Base-by-base conservation (phyloP, 2,888 invertebrate species). In the Tuberolachnus salignus region DNA sequence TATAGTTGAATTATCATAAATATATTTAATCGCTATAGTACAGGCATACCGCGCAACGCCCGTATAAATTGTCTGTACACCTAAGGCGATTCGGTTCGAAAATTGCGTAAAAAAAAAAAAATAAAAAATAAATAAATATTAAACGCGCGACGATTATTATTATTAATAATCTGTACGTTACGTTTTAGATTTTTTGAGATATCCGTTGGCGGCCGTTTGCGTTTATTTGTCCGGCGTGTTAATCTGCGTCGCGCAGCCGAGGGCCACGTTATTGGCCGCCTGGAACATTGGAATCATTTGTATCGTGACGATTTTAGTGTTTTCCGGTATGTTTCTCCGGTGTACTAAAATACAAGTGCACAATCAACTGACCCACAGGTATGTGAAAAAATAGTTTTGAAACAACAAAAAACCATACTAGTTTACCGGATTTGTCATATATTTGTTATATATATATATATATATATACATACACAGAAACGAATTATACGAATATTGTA, bases 161-260 rank as follows among this genome's bases (percentile, higher is more conserved):
- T 19, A 19, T 9, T n/a, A n/a, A n/a, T n/a, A 61, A 72, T 26
- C 9, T 59, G 6, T 61, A 10, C 26, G 14, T n/a, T 4, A 8
- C 61, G 6, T 84, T 83, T 0, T 81, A 86, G 86, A 87, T 83
- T 85, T 89, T n/a, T 82, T 89, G n/a, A 88, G 87, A 82, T 89
- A 90, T 1, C 86, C 90, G 0, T 84, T 89, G 3, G 86, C 89
- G 55, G 89, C 88, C 0, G 82, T 88, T 10, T 85, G 87, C 1
- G 84, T 89, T 81, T 83, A 90, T 11, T 83, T 88, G 10, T 85
- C 88, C 16, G 90, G 90, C 0, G 82, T 90, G 59, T 82, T 89
- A 1, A 87, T 90, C 26, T 85, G 88, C 0, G 88, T 88, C 83
- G 82, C 85, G 0, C 87, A 86, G 82, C 88, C 89, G 0, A 86